phyloP scores from a whole-genome alignment of 2,797 vertebrate species.

The Rhinella marina region DNA sequence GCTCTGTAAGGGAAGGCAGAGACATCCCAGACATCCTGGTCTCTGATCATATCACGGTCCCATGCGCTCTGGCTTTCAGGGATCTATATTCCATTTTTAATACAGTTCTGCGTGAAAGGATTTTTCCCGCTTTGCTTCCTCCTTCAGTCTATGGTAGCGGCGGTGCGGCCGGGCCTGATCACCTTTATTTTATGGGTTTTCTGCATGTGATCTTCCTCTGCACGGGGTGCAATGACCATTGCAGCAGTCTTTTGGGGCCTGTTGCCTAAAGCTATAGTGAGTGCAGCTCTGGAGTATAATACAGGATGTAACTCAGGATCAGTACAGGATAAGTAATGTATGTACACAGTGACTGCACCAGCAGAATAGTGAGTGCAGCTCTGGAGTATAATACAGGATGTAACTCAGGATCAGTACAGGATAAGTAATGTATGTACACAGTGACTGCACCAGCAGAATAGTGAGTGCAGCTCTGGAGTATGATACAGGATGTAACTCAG shows the following conservation, averaged over 20 bases:
- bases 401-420: too few species aligned
- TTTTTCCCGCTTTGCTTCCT: not conserved
- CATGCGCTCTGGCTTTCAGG: not conserved
- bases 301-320: not conserved
- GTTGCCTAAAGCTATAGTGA: not conserved
- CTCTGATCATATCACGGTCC: not conserved
- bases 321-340: too few species aligned
- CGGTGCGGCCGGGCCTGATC: not conserved
- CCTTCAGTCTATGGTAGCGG: not conserved
- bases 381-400: too few species aligned
- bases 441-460: too few species aligned
- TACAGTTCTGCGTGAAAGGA: conserved; percentile 1
- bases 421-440: too few species aligned
- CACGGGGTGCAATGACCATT: not conserved
- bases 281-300: not conserved
- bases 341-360: too few species aligned
- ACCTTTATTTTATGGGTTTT: not conserved
- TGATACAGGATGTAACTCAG: too few species aligned
- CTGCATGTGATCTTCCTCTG: not conserved
- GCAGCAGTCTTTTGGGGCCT: not conserved
- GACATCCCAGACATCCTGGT: not conserved
- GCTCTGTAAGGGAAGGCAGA: not conserved
- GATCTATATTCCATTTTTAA: not conserved
- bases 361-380: too few species aligned
- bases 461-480: too few species aligned